Base-by-base conservation (phyloP, 35 echinoderm and acorn worm species). In the Lytechinus variegatus region DNA sequence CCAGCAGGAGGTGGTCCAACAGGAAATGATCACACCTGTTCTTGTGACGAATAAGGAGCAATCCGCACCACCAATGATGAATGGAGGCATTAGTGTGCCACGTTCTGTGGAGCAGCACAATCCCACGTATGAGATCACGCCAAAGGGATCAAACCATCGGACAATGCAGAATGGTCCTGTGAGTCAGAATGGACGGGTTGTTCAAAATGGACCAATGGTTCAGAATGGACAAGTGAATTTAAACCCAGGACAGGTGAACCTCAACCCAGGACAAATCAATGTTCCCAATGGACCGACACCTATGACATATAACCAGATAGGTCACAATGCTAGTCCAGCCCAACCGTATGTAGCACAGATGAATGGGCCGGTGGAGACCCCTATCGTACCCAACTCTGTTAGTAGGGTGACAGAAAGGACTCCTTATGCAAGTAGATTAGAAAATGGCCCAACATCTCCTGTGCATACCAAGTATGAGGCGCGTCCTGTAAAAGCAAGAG, bases 91-190 rank as follows among this genome's bases (percentile, higher is more conserved):
- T 21, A 44, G 71, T 8, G 27, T 92, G 52, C 89, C 58, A 16
- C 60, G 95, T 71, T 92, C 88, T 92, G 28, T 57, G 14, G 87
- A 96, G 95, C 58, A 92, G 54, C 95, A 96, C 89, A 96, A 96
- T 89, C 95, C 95, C 12, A 96, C 95, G 10, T 96, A 96, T 71
- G 95, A 89, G 21, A 55, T 60, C 14, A 96, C 92, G 9, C 92
- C 53, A 2, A 93, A 93, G 12, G 92, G 92, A 13, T 33, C 92
- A 10, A 54, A 93, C 27, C 88, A 90, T 52, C 27, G 88, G 88
- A 90, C 88, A 54, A 44, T 90, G 88, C 88, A 44, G 52, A 90
- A 90, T 54, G 92, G 92, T 55, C 53, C 19, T 27, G 53, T 16
- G 21, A 27, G 13, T 54, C 54, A 57, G 92, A 93, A 93, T 93